Evolutionary conservation across 2,888 invertebrate species (phyloP).

Genomic region (Priocnemis perturbator): DNA sequence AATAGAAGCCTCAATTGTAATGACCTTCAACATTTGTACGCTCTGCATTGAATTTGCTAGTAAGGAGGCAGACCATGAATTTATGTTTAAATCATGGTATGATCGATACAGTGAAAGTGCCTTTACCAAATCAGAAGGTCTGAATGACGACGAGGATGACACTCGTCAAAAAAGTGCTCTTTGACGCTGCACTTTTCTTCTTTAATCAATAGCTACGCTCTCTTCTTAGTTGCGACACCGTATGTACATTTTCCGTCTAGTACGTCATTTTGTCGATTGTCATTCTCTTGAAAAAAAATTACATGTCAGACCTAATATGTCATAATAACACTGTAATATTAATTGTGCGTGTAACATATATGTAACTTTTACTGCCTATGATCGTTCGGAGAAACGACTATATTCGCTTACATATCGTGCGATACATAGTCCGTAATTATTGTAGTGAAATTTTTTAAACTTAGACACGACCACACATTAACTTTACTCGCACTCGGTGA

Average conservation of each 20-base stretch:
- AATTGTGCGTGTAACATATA: slow-evolving; percentile 59
- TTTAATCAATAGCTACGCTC: slow-evolving; percentile 16
- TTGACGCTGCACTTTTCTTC: not conserved
- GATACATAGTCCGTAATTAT: slow-evolving; percentile 31
- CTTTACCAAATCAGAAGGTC: slow-evolving; percentile 65
- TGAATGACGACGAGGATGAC: slow-evolving; percentile 50
- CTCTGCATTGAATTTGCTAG: slow-evolving; percentile 17
- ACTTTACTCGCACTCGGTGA: slow-evolving; percentile 10
- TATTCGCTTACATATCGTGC: slow-evolving; percentile 41
- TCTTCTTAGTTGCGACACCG: slow-evolving; percentile 22
- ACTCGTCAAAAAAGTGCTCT: slow-evolving; percentile 27
- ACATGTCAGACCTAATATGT: slow-evolving; percentile 53
- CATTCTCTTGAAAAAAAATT: slow-evolving; percentile 51
- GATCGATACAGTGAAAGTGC: slow-evolving; percentile 67
- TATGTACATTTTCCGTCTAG: slow-evolving; percentile 36
- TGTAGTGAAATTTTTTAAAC: slow-evolving; percentile 34
- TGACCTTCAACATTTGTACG: slow-evolving; percentile 21
- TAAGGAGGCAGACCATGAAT: slow-evolving; percentile 7
- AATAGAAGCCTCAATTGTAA: too few species aligned
- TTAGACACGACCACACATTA: slow-evolving; percentile 3
- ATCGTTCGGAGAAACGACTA: slow-evolving; percentile 59
- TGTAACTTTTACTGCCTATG: slow-evolving; percentile 63
- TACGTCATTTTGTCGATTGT: slow-evolving; percentile 49
- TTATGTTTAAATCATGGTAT: slow-evolving; percentile 24
- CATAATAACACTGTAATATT: slow-evolving; percentile 42